Percentiles rank a stretch among this genome's conserved stretches.
Conservation (phyloP, 2,888 invertebrate species). For the Spilarctia lutea region DNA sequence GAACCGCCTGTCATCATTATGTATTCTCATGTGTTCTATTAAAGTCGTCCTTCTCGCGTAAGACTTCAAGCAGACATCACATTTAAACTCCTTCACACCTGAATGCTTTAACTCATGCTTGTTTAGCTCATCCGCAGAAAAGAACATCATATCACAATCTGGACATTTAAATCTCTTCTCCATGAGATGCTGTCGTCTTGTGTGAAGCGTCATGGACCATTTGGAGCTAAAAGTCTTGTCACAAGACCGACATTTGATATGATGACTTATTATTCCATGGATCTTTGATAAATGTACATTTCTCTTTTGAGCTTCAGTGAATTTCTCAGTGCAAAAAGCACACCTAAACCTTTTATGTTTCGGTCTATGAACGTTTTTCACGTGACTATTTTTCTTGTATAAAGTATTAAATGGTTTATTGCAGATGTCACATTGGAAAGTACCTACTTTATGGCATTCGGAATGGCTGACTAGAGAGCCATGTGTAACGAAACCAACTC, state of each 20-base stretch:
- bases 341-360: slow-evolving; percentile 10
- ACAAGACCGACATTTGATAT: slow-evolving; percentile 62
- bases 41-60: slow-evolving; percentile 65
- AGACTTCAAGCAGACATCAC: slow-evolving; percentile 64
- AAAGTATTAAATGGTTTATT: slow-evolving; percentile 69
- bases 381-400: slow-evolving; percentile 66
- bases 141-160: slow-evolving; percentile 50
- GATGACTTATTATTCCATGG: slow-evolving; percentile 42
- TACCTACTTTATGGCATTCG: slow-evolving; percentile 49
- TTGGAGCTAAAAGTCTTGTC: slow-evolving; percentile 54
- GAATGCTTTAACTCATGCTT: slow-evolving; percentile 75
- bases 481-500: slow-evolving; percentile 34
- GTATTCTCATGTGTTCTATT: slow-evolving; percentile 67
- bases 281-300: slow-evolving; percentile 40
- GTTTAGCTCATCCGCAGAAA: slow-evolving; percentile 57
- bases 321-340: slow-evolving; percentile 15
- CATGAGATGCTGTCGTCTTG: slow-evolving; percentile 62
- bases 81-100: slow-evolving; percentile 71
- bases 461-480: slow-evolving; percentile 11
- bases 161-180: slow-evolving; percentile 46
- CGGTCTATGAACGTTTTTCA: slow-evolving; percentile 45
- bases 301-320: background rate
- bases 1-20: slow-evolving; percentile 55
- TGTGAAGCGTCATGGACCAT: slow-evolving; percentile 56
- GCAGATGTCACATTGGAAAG: slow-evolving; percentile 66